Percentiles rank a stretch among this genome's conserved stretches.
Conservation (phyloP, 1,140 invertebrate species). For the Riptortus pedestris region DNA sequence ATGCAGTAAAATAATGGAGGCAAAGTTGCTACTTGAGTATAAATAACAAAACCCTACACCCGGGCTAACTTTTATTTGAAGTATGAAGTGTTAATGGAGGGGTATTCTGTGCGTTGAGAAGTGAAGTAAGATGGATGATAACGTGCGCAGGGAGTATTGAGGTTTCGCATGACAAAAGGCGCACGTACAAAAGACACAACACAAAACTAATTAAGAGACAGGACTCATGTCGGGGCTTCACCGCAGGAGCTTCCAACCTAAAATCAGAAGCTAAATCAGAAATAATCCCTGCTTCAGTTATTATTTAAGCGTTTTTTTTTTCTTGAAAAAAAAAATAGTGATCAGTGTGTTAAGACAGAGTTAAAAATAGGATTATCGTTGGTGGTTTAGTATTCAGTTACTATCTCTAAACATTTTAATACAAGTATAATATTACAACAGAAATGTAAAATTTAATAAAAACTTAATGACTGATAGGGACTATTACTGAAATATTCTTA, state of each 20-base stretch:
- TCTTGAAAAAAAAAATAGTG: too few species aligned
- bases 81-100: not conserved
- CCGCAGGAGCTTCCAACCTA: constrained; percentile 26
- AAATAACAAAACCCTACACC: constrained; percentile 6
- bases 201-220: constrained; percentile 16
- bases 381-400: too few species aligned
- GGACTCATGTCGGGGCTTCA: constrained; percentile 6
- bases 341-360: too few species aligned
- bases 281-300: too few species aligned
- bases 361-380: too few species aligned
- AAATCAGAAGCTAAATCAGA: constrained; percentile 21
- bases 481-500: too few species aligned
- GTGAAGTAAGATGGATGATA: constrained; percentile 8
- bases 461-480: too few species aligned
- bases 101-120: constrained; percentile 4
- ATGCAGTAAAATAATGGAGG: constrained; percentile 14
- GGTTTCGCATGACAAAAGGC: constrained; percentile 5
- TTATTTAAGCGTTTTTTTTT: too few species aligned
- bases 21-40: constrained; percentile 13
- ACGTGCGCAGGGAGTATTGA: not conserved
- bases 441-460: too few species aligned
- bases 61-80: not conserved
- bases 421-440: too few species aligned
- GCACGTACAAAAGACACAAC: constrained; percentile 7
- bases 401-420: too few species aligned